Evolutionary conservation across 2,888 invertebrate genomes (phyloP).

Genomic region (Isotomurus palustris): DNA sequence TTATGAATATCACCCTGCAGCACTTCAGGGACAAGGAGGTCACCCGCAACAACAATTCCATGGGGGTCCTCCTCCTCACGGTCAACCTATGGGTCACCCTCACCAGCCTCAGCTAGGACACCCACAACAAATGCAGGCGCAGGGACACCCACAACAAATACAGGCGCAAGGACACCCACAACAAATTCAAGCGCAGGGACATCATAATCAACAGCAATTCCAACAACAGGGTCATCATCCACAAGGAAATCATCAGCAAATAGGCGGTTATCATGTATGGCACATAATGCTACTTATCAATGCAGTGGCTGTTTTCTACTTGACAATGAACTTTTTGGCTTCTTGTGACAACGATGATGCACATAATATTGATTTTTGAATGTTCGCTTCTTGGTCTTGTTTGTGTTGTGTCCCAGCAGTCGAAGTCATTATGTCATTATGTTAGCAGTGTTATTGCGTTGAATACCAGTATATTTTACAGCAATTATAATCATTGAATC

Average conservation of each 20-base stretch:
- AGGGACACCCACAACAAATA: slow-evolving; percentile 19
- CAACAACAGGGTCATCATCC: slow-evolving; percentile 43
- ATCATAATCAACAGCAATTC: slow-evolving; percentile 40
- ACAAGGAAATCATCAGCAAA: slow-evolving; percentile 47
- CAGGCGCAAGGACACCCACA: slow-evolving; percentile 45
- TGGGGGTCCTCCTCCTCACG: slow-evolving; percentile 48
- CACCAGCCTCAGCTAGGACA: slow-evolving; percentile 19
- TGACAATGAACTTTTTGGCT: too few relatives aligned
- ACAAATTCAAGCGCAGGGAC: slow-evolving; percentile 44
- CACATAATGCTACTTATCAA: too few relatives aligned
- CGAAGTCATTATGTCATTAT: too few relatives aligned
- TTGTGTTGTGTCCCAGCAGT: too few relatives aligned
- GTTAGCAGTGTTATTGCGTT: slow-evolving; percentile 7
- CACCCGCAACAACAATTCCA: slow-evolving; percentile 51
- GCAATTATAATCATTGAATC: slow-evolving; percentile 30
- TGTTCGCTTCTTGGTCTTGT: too few relatives aligned
- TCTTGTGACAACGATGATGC: too few relatives aligned
- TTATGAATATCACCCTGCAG: slow-evolving; percentile 36
- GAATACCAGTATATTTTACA: slow-evolving; percentile 23
- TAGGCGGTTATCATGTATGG: slow-evolving; percentile 28
- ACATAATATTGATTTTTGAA: too few relatives aligned
- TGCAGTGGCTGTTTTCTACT: too few relatives aligned
- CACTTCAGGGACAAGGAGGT: slow-evolving; percentile 43
- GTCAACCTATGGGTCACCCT: too few relatives aligned
- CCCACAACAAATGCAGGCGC: slow-evolving; percentile 12